A percentile compares a stretch with the other conserved stretches of the same genome.
phyloP scores from a whole-genome alignment of 2,113 vertebrate species.

The Catharus bicknelli region DNA sequence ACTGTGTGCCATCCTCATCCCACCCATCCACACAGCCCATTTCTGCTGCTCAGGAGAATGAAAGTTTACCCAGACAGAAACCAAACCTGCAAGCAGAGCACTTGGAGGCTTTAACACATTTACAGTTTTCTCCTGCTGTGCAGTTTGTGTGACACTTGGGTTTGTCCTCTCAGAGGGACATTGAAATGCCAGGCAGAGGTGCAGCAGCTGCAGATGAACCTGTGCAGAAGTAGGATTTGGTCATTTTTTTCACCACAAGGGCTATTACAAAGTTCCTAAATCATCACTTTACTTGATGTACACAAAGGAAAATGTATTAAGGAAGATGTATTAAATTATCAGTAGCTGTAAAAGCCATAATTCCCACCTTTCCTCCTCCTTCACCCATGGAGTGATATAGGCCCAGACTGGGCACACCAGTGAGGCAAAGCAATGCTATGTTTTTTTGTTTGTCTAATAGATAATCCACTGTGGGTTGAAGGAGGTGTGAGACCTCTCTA shows the following conservation, averaged over 20 bases:
- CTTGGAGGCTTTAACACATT: background rate
- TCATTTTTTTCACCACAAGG: background rate
- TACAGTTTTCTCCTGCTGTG: background rate
- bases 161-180: background rate
- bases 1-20: background rate
- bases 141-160: background rate
- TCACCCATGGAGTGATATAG: accelerated
- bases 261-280: background rate
- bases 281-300: background rate
- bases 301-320: background rate
- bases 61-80: background rate
- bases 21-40: background rate
- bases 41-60: background rate
- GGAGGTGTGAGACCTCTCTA: background rate
- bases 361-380: background rate
- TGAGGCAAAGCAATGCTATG: accelerated
- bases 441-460: background rate
- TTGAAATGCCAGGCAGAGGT: background rate
- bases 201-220: background rate
- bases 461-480: background rate
- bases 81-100: background rate
- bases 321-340: background rate
- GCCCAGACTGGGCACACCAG: background rate
- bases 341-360: background rate
- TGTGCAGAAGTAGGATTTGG: background rate